These are phyloP conservation scores for Microctenopoma steveboyesi DNA, from an alignment of 2,797 vertebrate genomes.

Conservation along the genomic window DNA sequence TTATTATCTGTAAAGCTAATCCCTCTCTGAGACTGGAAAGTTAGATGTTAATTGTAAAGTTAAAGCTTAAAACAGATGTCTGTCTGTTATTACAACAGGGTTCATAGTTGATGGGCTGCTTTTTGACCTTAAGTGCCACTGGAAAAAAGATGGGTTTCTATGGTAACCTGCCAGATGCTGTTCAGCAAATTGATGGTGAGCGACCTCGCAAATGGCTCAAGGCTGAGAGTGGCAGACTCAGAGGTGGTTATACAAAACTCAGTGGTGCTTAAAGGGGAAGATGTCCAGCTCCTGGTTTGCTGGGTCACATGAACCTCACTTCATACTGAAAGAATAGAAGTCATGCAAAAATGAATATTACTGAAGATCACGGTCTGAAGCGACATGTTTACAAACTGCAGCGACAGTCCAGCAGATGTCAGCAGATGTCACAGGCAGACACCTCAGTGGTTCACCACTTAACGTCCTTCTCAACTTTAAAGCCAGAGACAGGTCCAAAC, in stretches of 20 bases:
- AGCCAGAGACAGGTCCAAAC: neutral
- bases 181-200: constrained; percentile 25
- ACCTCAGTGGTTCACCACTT: neutral
- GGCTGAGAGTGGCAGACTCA: constrained; percentile 30
- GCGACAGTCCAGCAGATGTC: constrained; percentile 70
- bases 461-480: neutral
- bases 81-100: neutral
- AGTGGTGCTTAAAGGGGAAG: neutral
- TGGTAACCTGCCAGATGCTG: constrained; percentile 43
- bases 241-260: constrained; percentile 10
- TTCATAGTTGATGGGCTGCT: constrained; percentile 1
- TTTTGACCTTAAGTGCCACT: constrained; percentile 15
- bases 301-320: neutral
- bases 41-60: no score
- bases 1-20: no score
- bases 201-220: constrained; percentile 3
- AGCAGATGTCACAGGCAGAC: constrained; percentile 51
- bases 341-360: neutral
- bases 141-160: constrained; percentile 38
- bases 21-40: no score
- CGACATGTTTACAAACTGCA: constrained; percentile 20
- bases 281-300: constrained; percentile 11
- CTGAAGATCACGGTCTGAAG: neutral
- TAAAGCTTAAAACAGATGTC: neutral
- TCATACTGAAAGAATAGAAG: constrained; percentile 12